phyloP scores from a whole-genome alignment of 2,113 vertebrate genomes.

The Centropus unirufus region DNA sequence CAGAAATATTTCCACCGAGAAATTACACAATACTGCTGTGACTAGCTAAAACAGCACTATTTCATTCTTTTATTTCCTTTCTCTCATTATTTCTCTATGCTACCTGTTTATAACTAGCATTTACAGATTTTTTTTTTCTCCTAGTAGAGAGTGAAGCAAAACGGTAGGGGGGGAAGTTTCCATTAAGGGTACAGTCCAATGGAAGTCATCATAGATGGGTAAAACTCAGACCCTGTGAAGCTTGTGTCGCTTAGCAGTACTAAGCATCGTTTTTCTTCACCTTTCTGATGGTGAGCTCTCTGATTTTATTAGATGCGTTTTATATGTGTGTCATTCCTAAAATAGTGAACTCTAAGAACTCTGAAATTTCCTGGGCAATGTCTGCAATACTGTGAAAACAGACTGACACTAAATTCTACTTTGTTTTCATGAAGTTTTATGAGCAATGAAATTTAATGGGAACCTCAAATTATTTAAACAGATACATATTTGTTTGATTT shows the following conservation, averaged over 20 bases:
- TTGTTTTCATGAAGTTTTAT: neutral
- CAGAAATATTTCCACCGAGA: neutral
- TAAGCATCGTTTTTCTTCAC: neutral
- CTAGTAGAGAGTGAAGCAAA: neutral
- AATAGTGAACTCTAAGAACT: neutral
- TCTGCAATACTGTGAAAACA: neutral
- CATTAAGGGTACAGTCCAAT: neutral
- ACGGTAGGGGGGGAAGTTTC: neutral
- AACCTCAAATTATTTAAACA: accelerated
- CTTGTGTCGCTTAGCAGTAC: neutral
- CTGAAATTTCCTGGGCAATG: neutral
- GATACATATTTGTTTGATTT: too few species aligned
- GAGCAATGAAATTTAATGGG: neutral
- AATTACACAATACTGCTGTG: neutral
- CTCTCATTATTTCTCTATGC: neutral
- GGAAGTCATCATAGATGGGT: neutral
- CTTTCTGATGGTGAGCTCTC: neutral
- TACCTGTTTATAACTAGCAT: neutral
- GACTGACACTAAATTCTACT: neutral
- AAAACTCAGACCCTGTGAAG: neutral
- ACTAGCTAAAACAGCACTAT: neutral
- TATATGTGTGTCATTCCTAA: neutral
- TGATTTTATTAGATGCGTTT: neutral
- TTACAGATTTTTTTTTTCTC: neutral
- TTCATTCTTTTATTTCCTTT: neutral